Conservation (phyloP, 92 coral and sea anemone species). For the Muricea muricata region DNA sequence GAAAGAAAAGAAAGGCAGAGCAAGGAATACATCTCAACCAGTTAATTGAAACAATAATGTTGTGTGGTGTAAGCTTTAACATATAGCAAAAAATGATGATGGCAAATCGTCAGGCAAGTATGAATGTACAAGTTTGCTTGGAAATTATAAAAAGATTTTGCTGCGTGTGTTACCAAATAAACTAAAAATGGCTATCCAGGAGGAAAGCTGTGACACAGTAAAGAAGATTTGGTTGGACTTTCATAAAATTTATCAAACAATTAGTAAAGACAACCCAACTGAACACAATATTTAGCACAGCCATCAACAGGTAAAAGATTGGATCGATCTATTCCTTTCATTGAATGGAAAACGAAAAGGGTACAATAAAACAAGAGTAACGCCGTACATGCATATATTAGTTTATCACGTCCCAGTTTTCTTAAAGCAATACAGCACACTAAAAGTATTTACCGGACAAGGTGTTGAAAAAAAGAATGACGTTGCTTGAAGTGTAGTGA, state of each 20-base stretch:
- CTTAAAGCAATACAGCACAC: neutral
- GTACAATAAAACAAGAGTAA: slow-evolving; percentile 6
- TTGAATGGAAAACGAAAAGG: neutral
- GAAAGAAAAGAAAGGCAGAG: neutral
- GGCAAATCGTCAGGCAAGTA: neutral
- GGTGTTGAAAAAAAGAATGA: slow-evolving; percentile 11
- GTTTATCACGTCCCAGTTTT: neutral
- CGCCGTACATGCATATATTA: slow-evolving; percentile 9
- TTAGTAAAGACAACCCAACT: slow-evolving; percentile 8
- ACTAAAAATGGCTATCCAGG: neutral
- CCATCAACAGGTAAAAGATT: neutral
- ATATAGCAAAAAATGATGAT: neutral
- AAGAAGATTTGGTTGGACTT: neutral
- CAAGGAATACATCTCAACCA: neutral
- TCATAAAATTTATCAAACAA: neutral
- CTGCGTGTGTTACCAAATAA: neutral
- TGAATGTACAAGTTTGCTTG: neutral
- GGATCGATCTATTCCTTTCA: slow-evolving; percentile 16
- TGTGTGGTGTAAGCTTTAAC: neutral
- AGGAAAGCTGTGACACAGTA: neutral
- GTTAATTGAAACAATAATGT: neutral
- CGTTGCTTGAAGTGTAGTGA: neutral
- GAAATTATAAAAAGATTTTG: neutral
- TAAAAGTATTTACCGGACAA: slow-evolving; percentile 8
- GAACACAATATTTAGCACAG: neutral